Conservation (phyloP, 2,797 vertebrate species). For the Sylvilagus floridanus region DNA sequence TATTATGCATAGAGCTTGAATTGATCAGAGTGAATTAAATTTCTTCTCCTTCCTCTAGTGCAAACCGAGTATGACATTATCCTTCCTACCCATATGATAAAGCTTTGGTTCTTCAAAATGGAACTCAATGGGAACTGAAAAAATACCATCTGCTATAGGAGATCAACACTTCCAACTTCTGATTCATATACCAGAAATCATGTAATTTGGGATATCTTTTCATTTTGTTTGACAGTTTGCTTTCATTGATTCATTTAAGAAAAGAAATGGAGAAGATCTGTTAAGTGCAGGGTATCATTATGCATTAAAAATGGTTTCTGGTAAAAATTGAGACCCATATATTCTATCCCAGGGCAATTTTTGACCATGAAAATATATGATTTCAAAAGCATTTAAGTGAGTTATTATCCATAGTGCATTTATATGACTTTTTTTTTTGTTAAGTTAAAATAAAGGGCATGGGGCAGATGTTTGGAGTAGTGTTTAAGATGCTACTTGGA, state of each 20-base stretch:
- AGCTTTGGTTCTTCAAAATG: constrained; percentile 39
- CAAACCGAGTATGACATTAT: constrained; percentile 52
- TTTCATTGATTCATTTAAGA: constrained; percentile 17
- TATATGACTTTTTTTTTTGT: neutral
- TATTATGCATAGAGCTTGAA: constrained; percentile 56
- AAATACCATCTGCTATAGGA: constrained; percentile 27
- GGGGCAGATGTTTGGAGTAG: too few relatives aligned
- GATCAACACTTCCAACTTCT: constrained; percentile 6
- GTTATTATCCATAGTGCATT: neutral
- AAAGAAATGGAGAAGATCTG: constrained; percentile 18
- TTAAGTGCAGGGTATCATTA: neutral
- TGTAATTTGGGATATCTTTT: constrained; percentile 29
- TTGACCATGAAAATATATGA: neutral
- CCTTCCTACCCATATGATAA: constrained; percentile 48
- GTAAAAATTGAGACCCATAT: neutral
- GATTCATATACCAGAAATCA: neutral
- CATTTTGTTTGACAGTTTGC: constrained; percentile 3
- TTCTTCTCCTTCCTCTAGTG: constrained; percentile 49
- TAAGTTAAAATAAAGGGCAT: neutral
- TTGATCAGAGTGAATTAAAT: constrained; percentile 62
- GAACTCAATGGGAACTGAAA: constrained; percentile 16
- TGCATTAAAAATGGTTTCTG: constrained; percentile 12
- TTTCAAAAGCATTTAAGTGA: neutral
- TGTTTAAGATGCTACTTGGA: too few relatives aligned
- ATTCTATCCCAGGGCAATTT: neutral